These are phyloP conservation scores for Vombatus ursinus DNA, from an alignment of 2,113 vertebrate species.

Conservation along the genomic window DNA sequence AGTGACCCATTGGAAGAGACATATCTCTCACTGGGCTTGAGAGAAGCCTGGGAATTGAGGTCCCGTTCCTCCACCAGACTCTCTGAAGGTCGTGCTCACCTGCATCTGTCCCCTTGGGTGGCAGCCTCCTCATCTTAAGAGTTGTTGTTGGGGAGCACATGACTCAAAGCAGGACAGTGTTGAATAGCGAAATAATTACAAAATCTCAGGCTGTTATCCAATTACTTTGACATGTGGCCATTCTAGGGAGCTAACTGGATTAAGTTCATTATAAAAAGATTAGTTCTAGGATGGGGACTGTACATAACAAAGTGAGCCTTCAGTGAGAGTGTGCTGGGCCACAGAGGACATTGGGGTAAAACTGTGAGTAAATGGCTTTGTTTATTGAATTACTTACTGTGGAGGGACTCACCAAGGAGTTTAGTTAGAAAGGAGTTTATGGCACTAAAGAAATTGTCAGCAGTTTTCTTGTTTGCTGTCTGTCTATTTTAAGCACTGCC, in stretches of 20 bases:
- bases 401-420: constrained; percentile 68
- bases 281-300: constrained; percentile 85
- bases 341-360: constrained; percentile 65
- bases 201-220: constrained; percentile 88
- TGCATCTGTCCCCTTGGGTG: background rate
- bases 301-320: constrained; percentile 78
- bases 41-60: background rate
- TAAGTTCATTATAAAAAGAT: constrained; percentile 95
- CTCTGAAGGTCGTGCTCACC: background rate
- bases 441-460: constrained; percentile 60
- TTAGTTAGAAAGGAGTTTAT: constrained; percentile 60
- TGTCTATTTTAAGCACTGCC: background rate
- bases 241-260: constrained; percentile 93
- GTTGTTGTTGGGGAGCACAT: constrained; percentile 49
- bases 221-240: constrained; percentile 93
- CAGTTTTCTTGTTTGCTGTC: constrained; percentile 62
- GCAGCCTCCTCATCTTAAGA: constrained; percentile 20
- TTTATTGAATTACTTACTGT: constrained; percentile 73
- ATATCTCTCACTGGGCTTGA: constrained; percentile 16
- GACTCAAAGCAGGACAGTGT: constrained; percentile 72
- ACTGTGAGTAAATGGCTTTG: constrained; percentile 60
- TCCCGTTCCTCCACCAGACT: background rate
- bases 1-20: constrained; percentile 61
- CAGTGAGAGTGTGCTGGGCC: constrained; percentile 67
- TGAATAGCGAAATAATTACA: constrained; percentile 82